phyloP scores from a whole-genome alignment of 2,113 vertebrate genomes.

The Phyllostomus hastatus region DNA sequence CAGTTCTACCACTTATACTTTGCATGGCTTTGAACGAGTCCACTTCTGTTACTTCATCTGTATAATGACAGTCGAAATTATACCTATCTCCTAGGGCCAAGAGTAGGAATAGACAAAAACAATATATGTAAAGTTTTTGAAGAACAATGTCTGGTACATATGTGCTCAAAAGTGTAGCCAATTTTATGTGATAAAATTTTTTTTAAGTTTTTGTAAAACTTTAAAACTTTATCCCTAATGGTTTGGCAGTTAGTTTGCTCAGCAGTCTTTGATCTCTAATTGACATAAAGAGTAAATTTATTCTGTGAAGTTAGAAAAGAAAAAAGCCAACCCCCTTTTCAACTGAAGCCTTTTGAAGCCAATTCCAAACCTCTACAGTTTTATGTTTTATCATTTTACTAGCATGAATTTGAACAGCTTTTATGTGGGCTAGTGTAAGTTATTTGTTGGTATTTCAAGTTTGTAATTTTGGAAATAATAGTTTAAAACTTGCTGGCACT shows the following conservation, averaged over 20 bases:
- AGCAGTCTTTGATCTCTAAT: not conserved
- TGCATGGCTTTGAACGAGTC: not conserved
- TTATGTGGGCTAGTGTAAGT: not conserved
- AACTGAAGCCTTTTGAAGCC: not conserved
- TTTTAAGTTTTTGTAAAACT: not conserved
- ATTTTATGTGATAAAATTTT: not conserved
- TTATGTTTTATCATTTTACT: not conserved
- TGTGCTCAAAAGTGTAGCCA: not conserved
- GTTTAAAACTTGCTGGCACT: not conserved
- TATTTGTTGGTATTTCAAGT: not conserved
- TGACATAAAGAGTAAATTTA: not conserved
- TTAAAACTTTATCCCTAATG: not conserved
- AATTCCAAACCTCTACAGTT: not conserved
- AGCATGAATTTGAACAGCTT: not conserved
- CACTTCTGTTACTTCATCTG: not conserved
- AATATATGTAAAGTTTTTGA: not conserved
- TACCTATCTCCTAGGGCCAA: not conserved
- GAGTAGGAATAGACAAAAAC: not conserved
- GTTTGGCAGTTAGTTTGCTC: not conserved
- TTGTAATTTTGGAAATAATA: not conserved
- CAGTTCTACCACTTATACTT: not conserved
- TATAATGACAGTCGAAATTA: not conserved
- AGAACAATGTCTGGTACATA: not conserved
- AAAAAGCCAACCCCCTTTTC: not conserved
- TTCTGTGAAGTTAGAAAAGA: not conserved